These are phyloP conservation scores for Pangasius krempfi DNA, from an alignment of 2,797 vertebrate species.

Conservation along the genomic window DNA sequence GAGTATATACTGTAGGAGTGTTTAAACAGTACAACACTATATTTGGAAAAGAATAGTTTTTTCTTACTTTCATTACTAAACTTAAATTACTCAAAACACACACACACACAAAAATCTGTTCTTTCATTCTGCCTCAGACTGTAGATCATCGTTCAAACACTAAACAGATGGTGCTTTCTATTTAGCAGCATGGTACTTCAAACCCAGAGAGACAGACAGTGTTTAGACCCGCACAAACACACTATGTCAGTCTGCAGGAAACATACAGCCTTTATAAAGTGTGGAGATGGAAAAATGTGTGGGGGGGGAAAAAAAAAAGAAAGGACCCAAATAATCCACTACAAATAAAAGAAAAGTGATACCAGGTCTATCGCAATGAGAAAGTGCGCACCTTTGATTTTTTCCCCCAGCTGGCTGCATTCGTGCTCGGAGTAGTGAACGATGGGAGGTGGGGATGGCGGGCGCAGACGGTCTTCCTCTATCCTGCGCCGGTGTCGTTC, in stretches of 20 bases:
- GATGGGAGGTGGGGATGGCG: conserved; percentile 89
- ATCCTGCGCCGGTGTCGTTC: conserved; percentile 89
- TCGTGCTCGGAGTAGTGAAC: conserved; percentile 95
- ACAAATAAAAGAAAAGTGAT: background rate
- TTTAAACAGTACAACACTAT: background rate
- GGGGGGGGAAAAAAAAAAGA: background rate
- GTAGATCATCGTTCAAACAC: conserved; percentile 27
- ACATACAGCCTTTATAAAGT: conserved; percentile 4
- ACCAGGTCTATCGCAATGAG: background rate
- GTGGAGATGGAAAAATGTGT: conserved; percentile 2
- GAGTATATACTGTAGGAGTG: background rate
- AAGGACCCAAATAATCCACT: background rate
- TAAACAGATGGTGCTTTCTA: conserved; percentile 56
- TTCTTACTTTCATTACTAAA: conserved; percentile 1
- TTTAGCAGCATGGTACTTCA: conserved; percentile 42
- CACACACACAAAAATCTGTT: background rate
- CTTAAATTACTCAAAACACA: conserved; percentile 9
- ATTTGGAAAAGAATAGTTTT: background rate
- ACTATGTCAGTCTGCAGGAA: conserved; percentile 16
- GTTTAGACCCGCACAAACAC: conserved; percentile 27
- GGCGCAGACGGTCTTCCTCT: conserved; percentile 86
- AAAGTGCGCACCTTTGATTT: conserved; percentile 86
- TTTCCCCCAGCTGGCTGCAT: conserved; percentile 87
- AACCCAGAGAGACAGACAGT: conserved; percentile 46
- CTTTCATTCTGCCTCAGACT: conserved; percentile 13